Evolutionary conservation across 1,140 invertebrate genomes (phyloP).

Genomic region (Sweltsa coloradensis): DNA sequence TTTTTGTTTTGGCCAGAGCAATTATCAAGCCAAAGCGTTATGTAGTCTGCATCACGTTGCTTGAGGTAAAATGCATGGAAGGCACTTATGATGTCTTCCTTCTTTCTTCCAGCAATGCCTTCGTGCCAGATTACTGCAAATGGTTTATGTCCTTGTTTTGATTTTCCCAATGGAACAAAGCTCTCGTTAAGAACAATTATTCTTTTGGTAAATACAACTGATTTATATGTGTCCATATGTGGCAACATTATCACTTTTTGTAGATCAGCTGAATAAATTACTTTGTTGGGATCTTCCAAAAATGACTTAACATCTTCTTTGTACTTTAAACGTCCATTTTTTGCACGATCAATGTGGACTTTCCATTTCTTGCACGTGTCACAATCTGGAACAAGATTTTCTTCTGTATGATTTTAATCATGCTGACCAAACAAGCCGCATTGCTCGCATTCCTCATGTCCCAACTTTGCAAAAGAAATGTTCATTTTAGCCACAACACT

Average conservation of each 20-base stretch:
- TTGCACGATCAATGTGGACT: slow-evolving; percentile 10
- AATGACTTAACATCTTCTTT: slow-evolving; percentile 1
- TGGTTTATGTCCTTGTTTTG: slow-evolving; percentile 14
- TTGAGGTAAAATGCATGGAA: slow-evolving; percentile 15
- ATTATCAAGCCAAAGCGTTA: slow-evolving; percentile 19
- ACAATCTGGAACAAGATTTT: slow-evolving; percentile 11
- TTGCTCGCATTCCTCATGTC: slow-evolving; percentile 22
- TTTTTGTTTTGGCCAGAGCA: slow-evolving; percentile 18
- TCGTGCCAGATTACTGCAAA: slow-evolving; percentile 20
- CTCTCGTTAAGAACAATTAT: slow-evolving; percentile 19
- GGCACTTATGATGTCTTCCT: slow-evolving; percentile 21
- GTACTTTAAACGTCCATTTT: slow-evolving; percentile 11
- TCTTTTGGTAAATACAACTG: slow-evolving; percentile 16
- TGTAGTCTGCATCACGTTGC: slow-evolving; percentile 15
- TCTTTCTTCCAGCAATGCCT: slow-evolving; percentile 18
- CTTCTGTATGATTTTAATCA: slow-evolving; percentile 13
- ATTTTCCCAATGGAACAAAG: slow-evolving; percentile 20
- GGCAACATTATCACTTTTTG: slow-evolving; percentile 27
- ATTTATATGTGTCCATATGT: slow-evolving; percentile 21
- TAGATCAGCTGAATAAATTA: slow-evolving; percentile 19
- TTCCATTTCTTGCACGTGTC: slow-evolving; percentile 11
- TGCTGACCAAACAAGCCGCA: slow-evolving; percentile 20
- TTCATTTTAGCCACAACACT: slow-evolving; percentile 12
- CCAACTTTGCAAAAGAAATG: slow-evolving; percentile 21
- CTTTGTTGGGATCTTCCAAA: slow-evolving; percentile 22